These are phyloP conservation scores for Zaprionus ghesquierei DNA, from an alignment of 1,140 invertebrate genomes.

Conservation along the genomic window DNA sequence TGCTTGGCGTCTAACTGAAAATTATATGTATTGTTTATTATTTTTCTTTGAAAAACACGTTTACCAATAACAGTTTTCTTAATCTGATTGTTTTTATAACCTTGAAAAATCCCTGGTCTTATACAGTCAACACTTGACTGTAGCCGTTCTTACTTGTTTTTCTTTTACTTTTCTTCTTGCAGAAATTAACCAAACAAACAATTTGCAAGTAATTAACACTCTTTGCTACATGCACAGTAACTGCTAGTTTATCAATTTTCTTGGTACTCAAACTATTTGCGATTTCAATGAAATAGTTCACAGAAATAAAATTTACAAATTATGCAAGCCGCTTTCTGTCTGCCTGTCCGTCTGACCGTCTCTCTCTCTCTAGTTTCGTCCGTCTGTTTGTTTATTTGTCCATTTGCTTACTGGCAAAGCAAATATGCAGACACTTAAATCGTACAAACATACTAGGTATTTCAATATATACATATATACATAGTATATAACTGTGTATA, in stretches of 20 bases:
- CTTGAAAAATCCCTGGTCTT: no score
- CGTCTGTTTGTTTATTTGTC: slow-evolving; percentile 21
- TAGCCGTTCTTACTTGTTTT: no score
- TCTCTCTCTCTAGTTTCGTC: neutral
- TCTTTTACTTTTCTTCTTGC: no score
- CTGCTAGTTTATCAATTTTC: neutral
- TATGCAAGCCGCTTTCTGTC: slow-evolving; percentile 36
- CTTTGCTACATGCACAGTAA: neutral
- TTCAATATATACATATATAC: slow-evolving; percentile 14
- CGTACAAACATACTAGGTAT: slow-evolving; percentile 37
- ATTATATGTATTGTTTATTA: no score
- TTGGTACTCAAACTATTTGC: neutral
- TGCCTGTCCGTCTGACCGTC: neutral
- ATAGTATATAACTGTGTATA: neutral
- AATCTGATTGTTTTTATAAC: no score
- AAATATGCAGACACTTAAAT: slow-evolving; percentile 67
- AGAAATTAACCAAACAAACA: no score
- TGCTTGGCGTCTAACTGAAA: no score
- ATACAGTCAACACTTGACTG: no score
- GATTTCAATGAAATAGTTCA: slow-evolving; percentile 59
- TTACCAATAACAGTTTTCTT: no score
- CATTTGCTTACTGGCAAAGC: slow-evolving; percentile 57
- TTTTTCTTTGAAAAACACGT: no score
- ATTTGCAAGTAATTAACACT: no score
- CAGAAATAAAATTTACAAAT: slow-evolving; percentile 57